Evolutionary conservation across 1,140 invertebrate species (phyloP).

Genomic region (Dinothrombium tinctorium): DNA sequence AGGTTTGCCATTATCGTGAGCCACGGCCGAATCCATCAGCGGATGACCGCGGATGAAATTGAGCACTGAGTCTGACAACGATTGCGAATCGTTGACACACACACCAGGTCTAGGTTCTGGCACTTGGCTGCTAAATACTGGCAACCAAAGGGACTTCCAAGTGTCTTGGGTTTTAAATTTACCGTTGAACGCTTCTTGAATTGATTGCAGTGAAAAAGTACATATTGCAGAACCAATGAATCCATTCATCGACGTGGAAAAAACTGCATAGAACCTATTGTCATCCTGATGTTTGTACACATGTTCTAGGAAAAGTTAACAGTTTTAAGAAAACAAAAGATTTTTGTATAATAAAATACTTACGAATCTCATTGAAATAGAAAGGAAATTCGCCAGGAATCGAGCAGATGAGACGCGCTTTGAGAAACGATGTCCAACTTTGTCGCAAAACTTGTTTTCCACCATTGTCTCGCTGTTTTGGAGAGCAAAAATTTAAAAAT

Average conservation of each 20-base stretch:
- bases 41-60: slow-evolving; percentile 87
- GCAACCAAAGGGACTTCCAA: slow-evolving; percentile 66
- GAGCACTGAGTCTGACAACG: slow-evolving; percentile 51
- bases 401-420: slow-evolving; percentile 82
- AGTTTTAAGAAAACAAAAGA: slow-evolving; percentile 5
- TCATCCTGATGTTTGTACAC: slow-evolving; percentile 67
- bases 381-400: slow-evolving; percentile 85
- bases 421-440: slow-evolving; percentile 84
- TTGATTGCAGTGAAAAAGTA: slow-evolving; percentile 62
- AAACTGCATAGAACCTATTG: slow-evolving; percentile 79
- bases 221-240: slow-evolving; percentile 81
- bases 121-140: slow-evolving; percentile 56
- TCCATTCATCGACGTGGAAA: slow-evolving; percentile 52
- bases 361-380: slow-evolving; percentile 92
- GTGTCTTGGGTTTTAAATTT: slow-evolving; percentile 80
- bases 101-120: slow-evolving; percentile 68
- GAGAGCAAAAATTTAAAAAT: no score
- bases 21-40: slow-evolving; percentile 75
- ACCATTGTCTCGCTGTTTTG: slow-evolving; percentile 47
- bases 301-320: slow-evolving; percentile 56
- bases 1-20: slow-evolving; percentile 60
- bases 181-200: slow-evolving; percentile 62
- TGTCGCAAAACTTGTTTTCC: slow-evolving; percentile 74
- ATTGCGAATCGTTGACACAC: slow-evolving; percentile 67
- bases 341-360: slow-evolving; percentile 29